These are phyloP conservation scores for Plutomurus gul DNA, from an alignment of 1,140 invertebrate species.

Conservation along the genomic window DNA sequence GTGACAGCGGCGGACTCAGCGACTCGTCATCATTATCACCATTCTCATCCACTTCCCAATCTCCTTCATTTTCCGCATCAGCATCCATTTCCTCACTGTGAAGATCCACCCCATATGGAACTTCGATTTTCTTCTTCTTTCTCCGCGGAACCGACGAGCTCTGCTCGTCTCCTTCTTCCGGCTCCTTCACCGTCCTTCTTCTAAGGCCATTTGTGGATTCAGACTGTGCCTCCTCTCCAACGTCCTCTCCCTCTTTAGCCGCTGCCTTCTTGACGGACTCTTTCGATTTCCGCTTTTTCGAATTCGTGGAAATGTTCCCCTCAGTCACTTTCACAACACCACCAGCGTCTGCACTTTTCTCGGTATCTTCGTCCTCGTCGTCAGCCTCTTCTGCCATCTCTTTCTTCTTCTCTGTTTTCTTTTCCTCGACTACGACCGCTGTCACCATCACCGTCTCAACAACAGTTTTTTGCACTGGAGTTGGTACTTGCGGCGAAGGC, in stretches of 20 bases:
- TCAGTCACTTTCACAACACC: too few relatives aligned
- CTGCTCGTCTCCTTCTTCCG: background rate
- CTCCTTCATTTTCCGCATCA: background rate
- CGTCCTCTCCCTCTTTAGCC: background rate
- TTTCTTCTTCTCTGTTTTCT: too few relatives aligned
- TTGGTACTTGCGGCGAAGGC: background rate
- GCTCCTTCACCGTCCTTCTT: background rate
- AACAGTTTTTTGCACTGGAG: too few relatives aligned
- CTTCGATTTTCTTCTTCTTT: slow-evolving; percentile 15
- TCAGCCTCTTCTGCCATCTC: too few relatives aligned
- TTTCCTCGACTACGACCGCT: too few relatives aligned
- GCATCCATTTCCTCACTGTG: slow-evolving; percentile 30
- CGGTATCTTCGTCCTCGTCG: too few relatives aligned
- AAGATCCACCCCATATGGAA: background rate
- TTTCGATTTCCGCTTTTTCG: background rate
- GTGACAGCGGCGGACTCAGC: slow-evolving; percentile 59
- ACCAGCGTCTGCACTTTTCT: too few relatives aligned
- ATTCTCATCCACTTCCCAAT: slow-evolving; percentile 14
- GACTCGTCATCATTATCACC: slow-evolving; percentile 9
- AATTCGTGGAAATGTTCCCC: background rate
- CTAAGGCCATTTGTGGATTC: background rate
- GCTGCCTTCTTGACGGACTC: background rate
- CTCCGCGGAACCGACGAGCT: background rate
- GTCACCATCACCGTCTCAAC: too few relatives aligned
- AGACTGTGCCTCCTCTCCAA: background rate